Evolutionary conservation across 2,888 invertebrate genomes (phyloP), one percentile per base, ranked within the genome.

Genomic region (Acanthosepion pharaonis): DNA sequence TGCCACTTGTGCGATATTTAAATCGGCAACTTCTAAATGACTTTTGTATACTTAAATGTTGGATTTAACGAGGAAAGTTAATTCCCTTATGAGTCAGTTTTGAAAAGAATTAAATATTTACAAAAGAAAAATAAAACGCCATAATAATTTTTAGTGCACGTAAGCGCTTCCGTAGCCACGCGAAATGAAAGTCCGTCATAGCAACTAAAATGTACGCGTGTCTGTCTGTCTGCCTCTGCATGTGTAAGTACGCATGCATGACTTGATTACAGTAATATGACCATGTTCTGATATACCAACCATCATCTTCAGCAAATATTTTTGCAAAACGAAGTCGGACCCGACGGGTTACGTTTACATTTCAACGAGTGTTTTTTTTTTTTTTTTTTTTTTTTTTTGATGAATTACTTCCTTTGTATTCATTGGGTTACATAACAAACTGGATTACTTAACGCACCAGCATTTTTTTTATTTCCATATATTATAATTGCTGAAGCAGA

Each of bases 101-200:
- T 78, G n/a, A 78, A 78, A 78, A 78, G 78, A 78, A 78, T 33
- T 11, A 78, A 78, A 78, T n/a, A 78, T n/a, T 15, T 33, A n/a
- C 15, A 78, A n/a, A 78, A n/a, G 23, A 78, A 78, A 15, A n/a
- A 78, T 11, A 33, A 78, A 78, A 78, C n/a, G 11, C n/a, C 11
- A 78, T 78, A n/a, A 9, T 78, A 78, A 78, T 78, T 78, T 78
- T 78, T 78, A n/a, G 78, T n/a, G 78, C 78, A 78, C 78, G 78
- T 78, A 78, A 78, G 78, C 78, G 78, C 78, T 78, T 78, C 78
- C 78, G 78, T 78, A n/a, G 78, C n/a, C 78, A 78, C 78, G 78
- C 78, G 78, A 78, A 78, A 78, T 78, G 78, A 18, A 78, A 15
- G 78, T 78, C 8, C n/a, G 78, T 78, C 78, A 78, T 78, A 15